Evolutionary conservation across 2,113 vertebrate genomes (phyloP).

Genomic region (Xyrauchen texanus): DNA sequence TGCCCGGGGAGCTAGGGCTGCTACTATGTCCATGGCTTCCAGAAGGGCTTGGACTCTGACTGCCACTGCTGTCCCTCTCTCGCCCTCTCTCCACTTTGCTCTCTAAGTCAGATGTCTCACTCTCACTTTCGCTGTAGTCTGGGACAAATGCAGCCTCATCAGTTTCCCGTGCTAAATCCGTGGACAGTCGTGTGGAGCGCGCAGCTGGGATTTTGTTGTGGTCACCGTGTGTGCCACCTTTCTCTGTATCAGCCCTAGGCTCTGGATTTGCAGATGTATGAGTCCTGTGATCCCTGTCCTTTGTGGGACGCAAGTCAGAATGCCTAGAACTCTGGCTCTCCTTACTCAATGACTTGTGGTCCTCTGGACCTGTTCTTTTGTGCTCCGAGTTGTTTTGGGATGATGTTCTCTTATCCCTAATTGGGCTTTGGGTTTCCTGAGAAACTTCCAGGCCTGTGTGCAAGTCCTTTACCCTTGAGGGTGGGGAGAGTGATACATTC

Average conservation of each 20-base stretch:
- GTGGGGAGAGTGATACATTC: constrained; percentile 73
- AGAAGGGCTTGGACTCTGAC: constrained; percentile 69
- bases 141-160: constrained; percentile 98
- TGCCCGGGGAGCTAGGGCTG: constrained; percentile 82
- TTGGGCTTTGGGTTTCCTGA: constrained; percentile 68
- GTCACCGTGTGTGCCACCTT: constrained; percentile 41
- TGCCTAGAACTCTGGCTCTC: constrained; percentile 68
- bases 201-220: constrained; percentile 63
- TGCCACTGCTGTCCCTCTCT: constrained; percentile 59
- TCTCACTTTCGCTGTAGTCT: constrained; percentile 96
- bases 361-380: constrained; percentile 68
- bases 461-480: constrained; percentile 70
- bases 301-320: constrained; percentile 56
- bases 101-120: constrained; percentile 81
- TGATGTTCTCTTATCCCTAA: constrained; percentile 69
- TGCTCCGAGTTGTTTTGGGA: constrained; percentile 66
- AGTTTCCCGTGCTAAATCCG: constrained; percentile 87
- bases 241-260: constrained; percentile 71
- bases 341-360: constrained; percentile 63
- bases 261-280: constrained; percentile 63
- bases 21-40: constrained; percentile 82
- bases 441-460: constrained; percentile 53
- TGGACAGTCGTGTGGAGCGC: constrained; percentile 76
- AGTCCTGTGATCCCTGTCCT: constrained; percentile 69
- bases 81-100: constrained; percentile 72